A percentile compares a stretch with the other conserved stretches of the same genome.
Evolutionary conservation across 1,140 invertebrate genomes (phyloP).

Genomic region (Nasonia longicornis): DNA sequence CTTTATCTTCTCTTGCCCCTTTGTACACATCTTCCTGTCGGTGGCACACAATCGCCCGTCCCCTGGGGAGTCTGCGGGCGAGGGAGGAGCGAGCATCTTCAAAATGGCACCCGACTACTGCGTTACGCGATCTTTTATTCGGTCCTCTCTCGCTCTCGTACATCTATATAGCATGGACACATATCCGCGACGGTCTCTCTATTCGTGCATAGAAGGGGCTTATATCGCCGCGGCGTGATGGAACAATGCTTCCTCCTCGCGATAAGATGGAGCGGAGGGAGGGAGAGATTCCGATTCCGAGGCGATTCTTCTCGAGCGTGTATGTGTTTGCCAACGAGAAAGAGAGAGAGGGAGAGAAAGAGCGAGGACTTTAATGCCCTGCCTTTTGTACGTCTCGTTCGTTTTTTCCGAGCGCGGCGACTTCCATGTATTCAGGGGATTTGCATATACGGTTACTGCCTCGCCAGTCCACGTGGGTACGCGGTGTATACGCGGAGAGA

Average conservation of each 20-base stretch:
- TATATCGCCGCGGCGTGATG: constrained; percentile 7
- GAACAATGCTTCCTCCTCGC: constrained; percentile 33
- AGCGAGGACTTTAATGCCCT: neutral
- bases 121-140: constrained; percentile 58
- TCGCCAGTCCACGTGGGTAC: neutral
- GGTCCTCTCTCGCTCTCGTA: neutral
- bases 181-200: neutral
- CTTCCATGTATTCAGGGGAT: constrained; percentile 32
- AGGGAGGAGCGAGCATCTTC: constrained; percentile 65
- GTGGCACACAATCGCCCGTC: neutral
- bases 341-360: neutral
- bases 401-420: constrained; percentile 1
- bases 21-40: neutral
- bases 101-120: constrained; percentile 62
- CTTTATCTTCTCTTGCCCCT: neutral
- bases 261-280: constrained; percentile 28
- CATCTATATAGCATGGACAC: neutral
- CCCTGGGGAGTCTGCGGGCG: constrained; percentile 22
- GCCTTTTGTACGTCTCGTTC: neutral
- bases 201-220: neutral
- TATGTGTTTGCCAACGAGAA: neutral
- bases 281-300: constrained; percentile 31
- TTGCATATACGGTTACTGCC: constrained; percentile 28
- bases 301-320: neutral
- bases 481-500: neutral